Conservation (phyloP, 2,888 invertebrate genomes). For the Amorpha juglandis region DNA sequence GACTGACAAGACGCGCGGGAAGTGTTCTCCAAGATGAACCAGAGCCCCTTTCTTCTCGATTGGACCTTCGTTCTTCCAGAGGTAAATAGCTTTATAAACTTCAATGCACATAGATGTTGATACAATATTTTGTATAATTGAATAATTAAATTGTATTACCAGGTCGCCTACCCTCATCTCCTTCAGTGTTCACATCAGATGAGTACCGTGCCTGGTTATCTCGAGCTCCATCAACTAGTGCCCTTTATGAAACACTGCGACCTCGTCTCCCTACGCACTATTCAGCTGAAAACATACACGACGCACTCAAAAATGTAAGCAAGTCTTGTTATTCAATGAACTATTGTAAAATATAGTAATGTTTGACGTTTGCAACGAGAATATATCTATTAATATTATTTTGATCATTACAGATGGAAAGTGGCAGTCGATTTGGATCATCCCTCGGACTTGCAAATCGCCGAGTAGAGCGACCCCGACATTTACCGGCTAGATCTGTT, state of each 20-base stretch:
- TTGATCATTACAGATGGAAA: conserved; percentile 71
- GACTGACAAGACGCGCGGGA: conserved; percentile 72
- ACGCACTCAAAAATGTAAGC: conserved; percentile 92
- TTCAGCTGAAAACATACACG: conserved; percentile 96
- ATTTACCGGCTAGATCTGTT: conserved; percentile 89
- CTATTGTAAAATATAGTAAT: background rate
- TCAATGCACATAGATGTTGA: background rate
- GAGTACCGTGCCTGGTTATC: conserved; percentile 97
- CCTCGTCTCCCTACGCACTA: conserved; percentile 90
- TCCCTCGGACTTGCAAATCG: conserved; percentile 82
- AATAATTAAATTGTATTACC: conserved; percentile 36
- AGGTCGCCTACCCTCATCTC: conserved; percentile 78
- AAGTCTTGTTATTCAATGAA: background rate
- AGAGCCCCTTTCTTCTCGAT: conserved; percentile 75
- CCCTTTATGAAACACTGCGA: conserved; percentile 95
- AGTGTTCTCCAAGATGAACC: conserved; percentile 79
- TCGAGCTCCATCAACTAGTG: conserved; percentile 94
- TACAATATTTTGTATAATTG: background rate
- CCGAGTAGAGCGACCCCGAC: conserved; percentile 77
- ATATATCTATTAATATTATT: background rate
- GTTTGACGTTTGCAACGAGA: no score
- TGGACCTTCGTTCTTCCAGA: conserved; percentile 81
- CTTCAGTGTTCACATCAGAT: conserved; percentile 93
- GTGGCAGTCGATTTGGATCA: conserved; percentile 85
- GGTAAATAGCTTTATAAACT: conserved; percentile 48